Evolutionary conservation across 2,888 invertebrate genomes (phyloP), one percentile per base, ranked within the genome.

Genomic region (Ferrisia virgata): DNA sequence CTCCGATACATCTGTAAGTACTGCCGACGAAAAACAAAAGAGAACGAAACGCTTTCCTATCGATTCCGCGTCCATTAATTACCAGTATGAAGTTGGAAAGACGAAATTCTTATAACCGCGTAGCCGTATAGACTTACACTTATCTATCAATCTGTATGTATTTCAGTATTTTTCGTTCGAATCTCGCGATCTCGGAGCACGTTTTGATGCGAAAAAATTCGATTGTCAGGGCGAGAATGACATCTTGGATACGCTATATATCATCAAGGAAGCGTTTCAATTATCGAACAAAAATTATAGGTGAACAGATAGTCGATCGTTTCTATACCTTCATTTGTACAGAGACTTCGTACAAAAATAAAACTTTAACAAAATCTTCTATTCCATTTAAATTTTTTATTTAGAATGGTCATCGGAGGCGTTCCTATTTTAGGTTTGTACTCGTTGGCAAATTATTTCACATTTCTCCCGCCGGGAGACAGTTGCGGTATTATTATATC

Each of bases 391-490:
- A n/a, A n/a, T n/a, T n/a, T n/a, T n/a, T n/a, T n/a, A n/a, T 80
- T 53, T 43, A 87, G 87, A 69, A 86, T 87, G 86, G 86, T 87
- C 31, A 87, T 87, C n/a, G 87, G 87, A 25, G 87, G 87, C n/a
- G 86, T 87, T 9, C 86, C 87, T 8, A 79, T 87, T 6, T 81
- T 88, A 1, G 87, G 86, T 11, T 15, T 87, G 64, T 85, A 87
- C 58, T 87, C 87, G 3, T 85, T 87, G n/a, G 86, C 86, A 28
- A 87, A 87, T 82, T 87, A 87, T 76, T 86, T 87, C 82, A 86
- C 86, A 13, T 86, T 87, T 85, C 87, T 86, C 76, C 87, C 86
- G 18, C 87, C 87, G 13, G 86, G 86, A 22, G 86, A 86, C 79
- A 87, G 86, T 72, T 87, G 87, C 82, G 88, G 88, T 11, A 85